Conservation (phyloP, 2,113 vertebrate species). For the Setophaga coronata region DNA sequence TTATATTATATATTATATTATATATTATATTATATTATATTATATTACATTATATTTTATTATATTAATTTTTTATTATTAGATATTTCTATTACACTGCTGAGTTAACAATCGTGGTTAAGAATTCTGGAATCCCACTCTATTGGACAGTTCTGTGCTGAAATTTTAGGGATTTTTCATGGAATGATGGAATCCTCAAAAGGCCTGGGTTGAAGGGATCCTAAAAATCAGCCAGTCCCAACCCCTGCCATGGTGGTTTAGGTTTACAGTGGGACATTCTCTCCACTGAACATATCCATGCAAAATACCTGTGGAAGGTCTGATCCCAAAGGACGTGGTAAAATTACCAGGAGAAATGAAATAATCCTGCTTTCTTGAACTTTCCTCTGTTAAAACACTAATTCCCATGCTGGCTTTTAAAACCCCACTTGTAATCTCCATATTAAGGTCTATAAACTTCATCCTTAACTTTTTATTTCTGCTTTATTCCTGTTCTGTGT, state of each 20-base stretch:
- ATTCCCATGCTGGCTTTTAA: neutral
- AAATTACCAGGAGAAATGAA: neutral
- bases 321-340: neutral
- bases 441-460: slow-evolving; percentile 27
- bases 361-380: neutral
- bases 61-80: neutral
- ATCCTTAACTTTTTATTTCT: slow-evolving; percentile 32
- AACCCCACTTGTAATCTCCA: neutral
- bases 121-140: neutral
- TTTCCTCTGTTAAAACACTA: neutral
- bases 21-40: neutral
- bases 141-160: neutral
- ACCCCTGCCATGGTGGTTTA: neutral
- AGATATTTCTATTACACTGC: neutral
- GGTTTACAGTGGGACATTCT: neutral
- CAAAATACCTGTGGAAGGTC: no score
- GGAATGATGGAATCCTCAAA: neutral
- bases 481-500: neutral
- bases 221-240: neutral
- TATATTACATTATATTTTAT: no score
- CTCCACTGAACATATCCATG: neutral
- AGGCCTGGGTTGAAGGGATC: neutral
- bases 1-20: no score
- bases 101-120: neutral
- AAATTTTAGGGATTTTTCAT: neutral